phyloP scores from a whole-genome alignment of 2,113 vertebrate genomes.

The Struthidea cinerea region DNA sequence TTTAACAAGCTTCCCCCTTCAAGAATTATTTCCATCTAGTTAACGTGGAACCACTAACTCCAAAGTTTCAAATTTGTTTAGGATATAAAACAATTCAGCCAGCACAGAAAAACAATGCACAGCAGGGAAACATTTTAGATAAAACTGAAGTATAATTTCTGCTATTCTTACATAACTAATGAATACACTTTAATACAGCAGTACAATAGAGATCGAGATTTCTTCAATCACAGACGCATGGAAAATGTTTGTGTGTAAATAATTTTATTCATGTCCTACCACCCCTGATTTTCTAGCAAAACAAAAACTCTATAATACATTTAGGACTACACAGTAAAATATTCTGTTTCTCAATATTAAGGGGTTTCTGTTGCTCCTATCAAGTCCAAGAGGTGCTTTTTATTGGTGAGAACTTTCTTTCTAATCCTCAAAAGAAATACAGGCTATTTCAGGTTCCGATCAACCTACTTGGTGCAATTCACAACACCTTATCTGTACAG shows the following conservation, averaged over 20 bases:
- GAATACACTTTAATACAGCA: conserved; percentile 46
- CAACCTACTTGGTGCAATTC: background rate
- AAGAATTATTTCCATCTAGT: conserved; percentile 44
- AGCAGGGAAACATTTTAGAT: conserved; percentile 43
- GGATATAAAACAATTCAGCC: background rate
- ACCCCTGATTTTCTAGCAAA: background rate
- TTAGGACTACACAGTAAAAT: background rate
- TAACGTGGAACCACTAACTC: conserved; percentile 27
- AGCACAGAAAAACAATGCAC: conserved; percentile 35
- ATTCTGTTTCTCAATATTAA: background rate
- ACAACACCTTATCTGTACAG: background rate
- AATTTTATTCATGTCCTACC: background rate
- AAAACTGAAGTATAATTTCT: conserved; percentile 46
- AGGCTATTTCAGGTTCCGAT: background rate
- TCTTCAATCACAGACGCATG: background rate
- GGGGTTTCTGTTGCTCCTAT: background rate
- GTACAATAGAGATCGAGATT: background rate
- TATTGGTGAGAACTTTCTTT: background rate
- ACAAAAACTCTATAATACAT: background rate
- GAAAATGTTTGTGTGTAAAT: background rate
- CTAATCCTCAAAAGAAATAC: background rate
- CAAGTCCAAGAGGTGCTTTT: background rate
- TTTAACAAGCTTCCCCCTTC: conserved; percentile 18
- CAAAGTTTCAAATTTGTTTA: conserved; percentile 20
- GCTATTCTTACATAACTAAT: conserved; percentile 20